These are phyloP conservation scores for Pagrus major DNA, from an alignment of 2,113 vertebrate species.

Conservation along the genomic window DNA sequence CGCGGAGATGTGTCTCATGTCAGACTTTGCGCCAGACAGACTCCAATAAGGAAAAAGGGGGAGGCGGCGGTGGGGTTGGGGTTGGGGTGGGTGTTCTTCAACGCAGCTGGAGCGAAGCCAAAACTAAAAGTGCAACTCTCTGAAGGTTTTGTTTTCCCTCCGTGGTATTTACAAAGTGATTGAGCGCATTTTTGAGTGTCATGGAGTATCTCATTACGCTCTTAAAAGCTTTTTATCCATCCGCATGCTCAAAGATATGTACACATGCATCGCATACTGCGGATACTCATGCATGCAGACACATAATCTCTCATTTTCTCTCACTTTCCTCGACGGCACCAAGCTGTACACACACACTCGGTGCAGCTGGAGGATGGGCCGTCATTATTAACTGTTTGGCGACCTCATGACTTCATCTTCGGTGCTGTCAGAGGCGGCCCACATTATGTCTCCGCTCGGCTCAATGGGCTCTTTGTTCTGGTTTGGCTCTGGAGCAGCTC, in stretches of 20 bases:
- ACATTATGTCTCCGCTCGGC: conserved; percentile 79
- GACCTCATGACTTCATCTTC: conserved; percentile 84
- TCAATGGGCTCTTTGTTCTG: conserved; percentile 85
- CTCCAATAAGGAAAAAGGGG: conserved; percentile 64
- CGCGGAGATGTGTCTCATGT: conserved; percentile 72
- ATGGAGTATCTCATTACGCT: conserved; percentile 73
- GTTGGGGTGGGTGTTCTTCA: conserved; percentile 55
- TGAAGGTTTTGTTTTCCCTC: conserved; percentile 66
- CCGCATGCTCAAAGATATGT: conserved; percentile 50
- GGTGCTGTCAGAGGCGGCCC: conserved; percentile 76
- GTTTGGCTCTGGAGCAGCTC: conserved; percentile 81
- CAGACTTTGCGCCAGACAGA: conserved; percentile 77
- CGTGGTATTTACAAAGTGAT: conserved; percentile 74
- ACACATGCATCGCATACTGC: conserved; percentile 42
- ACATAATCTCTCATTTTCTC: conserved; percentile 50
- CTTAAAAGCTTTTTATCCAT: conserved; percentile 76
- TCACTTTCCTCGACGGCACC: conserved; percentile 34
- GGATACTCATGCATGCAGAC: conserved; percentile 46
- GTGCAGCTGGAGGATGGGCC: conserved; percentile 64
- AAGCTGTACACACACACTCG: conserved; percentile 44
- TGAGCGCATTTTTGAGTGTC: conserved; percentile 73
- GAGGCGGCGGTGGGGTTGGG: conserved; percentile 27
- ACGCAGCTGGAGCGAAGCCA: conserved; percentile 63
- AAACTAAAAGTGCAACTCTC: conserved; percentile 69
- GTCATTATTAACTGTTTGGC: conserved; percentile 80